Evolutionary conservation across 2,113 vertebrate species (phyloP), one percentile per base, ranked within the genome.

Genomic region (Arenaria interpres): DNA sequence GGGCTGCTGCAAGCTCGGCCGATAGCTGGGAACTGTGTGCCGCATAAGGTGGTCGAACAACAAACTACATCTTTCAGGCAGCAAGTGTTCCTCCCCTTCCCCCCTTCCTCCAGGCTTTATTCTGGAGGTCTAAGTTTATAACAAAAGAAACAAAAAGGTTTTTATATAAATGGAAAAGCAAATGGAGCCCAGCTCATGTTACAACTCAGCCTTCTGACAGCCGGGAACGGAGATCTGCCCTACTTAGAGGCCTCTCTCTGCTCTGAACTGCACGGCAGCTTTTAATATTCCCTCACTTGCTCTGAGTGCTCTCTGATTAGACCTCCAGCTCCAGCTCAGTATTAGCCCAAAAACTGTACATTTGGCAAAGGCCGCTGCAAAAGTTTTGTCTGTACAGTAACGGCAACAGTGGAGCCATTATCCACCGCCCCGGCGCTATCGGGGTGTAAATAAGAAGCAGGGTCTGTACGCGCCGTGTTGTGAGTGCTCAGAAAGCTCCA

Each of bases 131-230:
- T 95, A 95, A 95, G 89, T 95, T 94, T 95, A 89, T 95, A 97
- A 97, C 97, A 97, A 97, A 97, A 94, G 97, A 93, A 96, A 97
- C 97, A 96, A 97, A 97, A 96, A 95, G 95, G 90, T 90, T 97
- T 97, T 97, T 96, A 97, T 96, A 95, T 85, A 95, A 96, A 97
- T 97, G 92, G 94, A 93, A 94, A 97, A 97, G 92, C 95, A 97
- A 97, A 96, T 68, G 94, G 85, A 97, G 92, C 80, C 86, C 89
- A 92, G 94, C 95, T 97, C 96, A 97, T 91, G 95, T 97, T 97
- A 97, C 96, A 97, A 53, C 89, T 94, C 89, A 90, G 95, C 96
- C 94, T 97, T 95, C 97, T 97, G 96, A 97, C 95, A 97, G 97
- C 90, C 94, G 2, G 80, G 64, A 92, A 78, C 64, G 90, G 92